Evolutionary conservation across 2,797 vertebrate genomes (phyloP).

Genomic region (Aldrovandia affinis): DNA sequence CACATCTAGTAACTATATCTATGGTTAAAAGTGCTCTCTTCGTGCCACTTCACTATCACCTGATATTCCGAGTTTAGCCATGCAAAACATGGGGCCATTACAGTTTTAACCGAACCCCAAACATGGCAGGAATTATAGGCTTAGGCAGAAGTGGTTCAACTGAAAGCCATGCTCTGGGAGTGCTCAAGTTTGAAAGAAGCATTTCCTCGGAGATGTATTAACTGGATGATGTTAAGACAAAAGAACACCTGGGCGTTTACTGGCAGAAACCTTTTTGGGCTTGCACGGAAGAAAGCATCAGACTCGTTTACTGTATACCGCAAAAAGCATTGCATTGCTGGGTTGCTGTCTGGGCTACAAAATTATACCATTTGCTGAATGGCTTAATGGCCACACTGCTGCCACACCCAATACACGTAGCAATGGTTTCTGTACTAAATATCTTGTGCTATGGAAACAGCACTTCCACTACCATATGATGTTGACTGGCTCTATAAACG

Average conservation of each 20-base stretch:
- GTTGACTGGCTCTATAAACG: background rate
- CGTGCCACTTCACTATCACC: background rate
- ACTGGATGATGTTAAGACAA: no score
- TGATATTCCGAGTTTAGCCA: background rate
- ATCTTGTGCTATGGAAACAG: background rate
- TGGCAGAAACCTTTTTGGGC: no score
- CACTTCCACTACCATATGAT: background rate
- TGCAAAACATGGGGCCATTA: background rate
- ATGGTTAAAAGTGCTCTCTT: background rate
- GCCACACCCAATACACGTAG: background rate
- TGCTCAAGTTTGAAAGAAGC: background rate
- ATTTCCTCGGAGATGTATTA: background rate
- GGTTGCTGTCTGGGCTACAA: background rate
- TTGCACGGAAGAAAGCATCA: no score
- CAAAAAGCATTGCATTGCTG: background rate
- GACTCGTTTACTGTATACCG: no score
- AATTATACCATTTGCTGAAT: background rate
- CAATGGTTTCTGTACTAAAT: background rate
- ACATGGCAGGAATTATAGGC: background rate
- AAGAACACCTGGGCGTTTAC: no score
- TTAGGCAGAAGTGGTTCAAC: background rate
- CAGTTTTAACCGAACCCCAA: background rate
- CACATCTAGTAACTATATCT: background rate
- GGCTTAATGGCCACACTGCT: background rate
- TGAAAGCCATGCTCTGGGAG: background rate